Base-by-base conservation (phyloP, 1,140 invertebrate species). In the Tetraneura akinire region DNA sequence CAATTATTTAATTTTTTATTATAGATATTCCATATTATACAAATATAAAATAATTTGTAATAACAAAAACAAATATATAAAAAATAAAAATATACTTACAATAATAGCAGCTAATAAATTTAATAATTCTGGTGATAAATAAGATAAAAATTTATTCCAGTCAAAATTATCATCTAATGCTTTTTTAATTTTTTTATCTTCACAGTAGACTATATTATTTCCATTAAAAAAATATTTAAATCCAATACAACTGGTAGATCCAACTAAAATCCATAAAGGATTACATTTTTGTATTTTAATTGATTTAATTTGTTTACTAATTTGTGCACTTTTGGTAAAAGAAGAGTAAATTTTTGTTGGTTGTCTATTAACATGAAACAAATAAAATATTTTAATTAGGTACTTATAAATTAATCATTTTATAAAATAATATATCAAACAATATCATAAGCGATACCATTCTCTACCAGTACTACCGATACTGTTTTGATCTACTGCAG, bases 121-220 rank as follows among this genome's bases (percentile, higher is more conserved):
- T 85, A 87, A 87, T 66, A 89, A 76, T 84, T 89, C 86, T 37
- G 89, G 88, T 81, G 89, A 84, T 83, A 90, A 82, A 86, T 92
- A 88, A 83, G 88, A 83, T 87, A 91, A 90, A 84, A 92, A 88
- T 82, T 87, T 87, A 83, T 86, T 83, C 91, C 91, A 89, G 86
- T 90, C 85, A 86, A 90, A 89, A 29, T 47, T 45, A n/a, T 45
- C 47, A 5, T 47, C 18, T 1, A 55, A 26, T 14, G n/a, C 9
- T 60, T 18, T 29, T 60, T 60, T 14, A n/a, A 49, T 5, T 47
- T 45, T 9, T 23, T 11, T 26, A 23, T 62, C 13, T 18, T 60
- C 37, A 45, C 74, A 78, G 13, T 60, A 10, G 9, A 57, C 74
- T 45, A 62, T 78, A 11, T 78, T 78, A 60, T 37, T 55, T 45